Conservation (phyloP, 1,140 invertebrate species). For the Bursaphelenchus mucronatus region DNA sequence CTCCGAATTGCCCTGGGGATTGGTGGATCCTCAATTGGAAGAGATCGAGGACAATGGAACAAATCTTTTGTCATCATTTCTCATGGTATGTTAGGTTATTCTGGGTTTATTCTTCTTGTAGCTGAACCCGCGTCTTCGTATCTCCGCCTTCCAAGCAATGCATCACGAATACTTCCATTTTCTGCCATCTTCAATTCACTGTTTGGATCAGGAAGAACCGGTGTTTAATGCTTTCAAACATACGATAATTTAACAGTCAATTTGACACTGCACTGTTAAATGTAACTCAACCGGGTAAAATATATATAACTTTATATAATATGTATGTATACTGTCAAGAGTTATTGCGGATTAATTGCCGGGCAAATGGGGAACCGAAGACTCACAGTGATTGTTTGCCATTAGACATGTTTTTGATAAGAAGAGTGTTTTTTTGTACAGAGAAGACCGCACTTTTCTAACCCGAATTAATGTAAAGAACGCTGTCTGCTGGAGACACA, state of each 20-base stretch:
- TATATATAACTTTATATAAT: slow-evolving; percentile 7
- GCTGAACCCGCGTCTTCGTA: slow-evolving; percentile 78
- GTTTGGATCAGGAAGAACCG: slow-evolving; percentile 33
- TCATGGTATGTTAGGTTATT: slow-evolving; percentile 68
- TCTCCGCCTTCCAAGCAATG: slow-evolving; percentile 81
- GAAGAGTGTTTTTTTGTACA: not conserved
- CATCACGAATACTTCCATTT: slow-evolving; percentile 74
- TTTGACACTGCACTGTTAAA: not conserved
- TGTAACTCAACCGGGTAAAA: not conserved
- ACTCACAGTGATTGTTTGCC: not conserved
- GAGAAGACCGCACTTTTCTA: not conserved
- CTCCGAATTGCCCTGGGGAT: slow-evolving; percentile 39
- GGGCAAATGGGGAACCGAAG: not conserved
- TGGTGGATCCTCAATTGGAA: slow-evolving; percentile 42
- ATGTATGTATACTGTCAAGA: not conserved
- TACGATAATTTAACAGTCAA: not conserved
- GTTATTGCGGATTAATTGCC: not conserved
- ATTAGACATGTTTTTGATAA: not conserved
- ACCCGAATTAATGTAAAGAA: slow-evolving; percentile 25
- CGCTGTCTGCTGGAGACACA: slow-evolving; percentile 23
- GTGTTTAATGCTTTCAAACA: slow-evolving; percentile 16
- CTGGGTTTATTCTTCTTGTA: slow-evolving; percentile 63
- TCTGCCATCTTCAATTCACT: slow-evolving; percentile 35
- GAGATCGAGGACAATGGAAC: slow-evolving; percentile 36
- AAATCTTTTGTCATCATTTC: slow-evolving; percentile 75